Base-by-base conservation (phyloP, 2,797 vertebrate genomes). In the Cossypha caffra region DNA sequence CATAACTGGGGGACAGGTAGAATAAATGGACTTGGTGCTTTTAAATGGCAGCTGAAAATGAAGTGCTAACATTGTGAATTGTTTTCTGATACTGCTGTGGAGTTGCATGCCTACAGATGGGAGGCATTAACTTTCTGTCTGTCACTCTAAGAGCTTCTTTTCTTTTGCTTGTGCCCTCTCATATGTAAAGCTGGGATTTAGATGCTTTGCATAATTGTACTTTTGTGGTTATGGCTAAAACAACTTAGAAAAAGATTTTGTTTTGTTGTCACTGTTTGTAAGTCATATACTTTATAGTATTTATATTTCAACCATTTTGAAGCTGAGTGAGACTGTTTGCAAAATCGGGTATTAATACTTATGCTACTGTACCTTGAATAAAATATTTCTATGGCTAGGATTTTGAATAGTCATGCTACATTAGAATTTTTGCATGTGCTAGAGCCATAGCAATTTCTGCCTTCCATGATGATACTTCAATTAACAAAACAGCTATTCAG, bases 41-140 rank as follows among this genome's bases (percentile, higher is more conserved):
- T 71, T 29, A 93, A 86, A 77, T 64, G 81, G 62, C 64, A 93
- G 52, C 48, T 91, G 85, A 88, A 95, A 97, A 95, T 24, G 57
- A 88, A 52, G 57, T 47, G 50, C 62, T 80, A 95, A 77, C 54
- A 51, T 77, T 1, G 9, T 61, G 54, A 88, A 77, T 91, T 64
- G n/a, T 71, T 94, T 90, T 95, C 75, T 94, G 38, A 64, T 71
- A 37, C 64, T 88, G 72, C 20, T 80, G 20, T 75, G 35, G 57
- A 67, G 6, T 29, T 88, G 13, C 62, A 45, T 28, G 54, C 64
- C 75, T 95, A 68, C 12, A 71, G 25, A 91, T 64, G 67, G 35
- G 75, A 83, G 47, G 38, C 76, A 86, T 80, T 83, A 77, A 83
- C 80, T 51, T 93, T 85, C 67, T 92, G 28, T 59, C 78, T 74